Percentiles rank a stretch among this genome's conserved stretches.
Conservation (phyloP, 2,888 invertebrate species). For the Gymnoscelis rufifasciata region DNA sequence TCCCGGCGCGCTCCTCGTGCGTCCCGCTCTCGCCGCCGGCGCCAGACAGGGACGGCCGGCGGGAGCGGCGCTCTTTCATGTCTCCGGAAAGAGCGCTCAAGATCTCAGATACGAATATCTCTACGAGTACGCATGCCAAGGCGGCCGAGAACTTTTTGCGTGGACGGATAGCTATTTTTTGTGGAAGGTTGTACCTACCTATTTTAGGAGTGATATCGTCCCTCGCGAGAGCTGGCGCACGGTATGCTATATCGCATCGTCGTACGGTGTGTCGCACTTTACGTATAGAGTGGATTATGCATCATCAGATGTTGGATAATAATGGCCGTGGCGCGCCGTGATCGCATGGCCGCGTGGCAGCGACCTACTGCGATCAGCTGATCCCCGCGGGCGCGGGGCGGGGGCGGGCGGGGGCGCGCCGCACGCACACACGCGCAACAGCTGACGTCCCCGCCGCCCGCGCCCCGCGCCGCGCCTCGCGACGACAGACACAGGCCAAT, state of each 20-base stretch:
- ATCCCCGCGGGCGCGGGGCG: constrained; percentile 43
- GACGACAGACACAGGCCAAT: constrained; percentile 6
- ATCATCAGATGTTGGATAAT: constrained; percentile 18
- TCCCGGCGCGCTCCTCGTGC: constrained; percentile 31
- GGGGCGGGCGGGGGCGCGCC: constrained; percentile 38
- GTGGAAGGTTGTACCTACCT: neutral
- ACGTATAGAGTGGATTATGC: constrained; percentile 7
- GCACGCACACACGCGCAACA: constrained; percentile 37
- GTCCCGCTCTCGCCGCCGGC: constrained; percentile 23
- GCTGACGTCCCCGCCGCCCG: constrained; percentile 35
- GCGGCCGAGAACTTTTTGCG: constrained; percentile 21
- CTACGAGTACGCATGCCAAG: constrained; percentile 25
- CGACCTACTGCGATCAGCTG: constrained; percentile 71
- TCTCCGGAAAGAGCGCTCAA: constrained; percentile 57
- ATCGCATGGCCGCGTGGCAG: constrained; percentile 30
- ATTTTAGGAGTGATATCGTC: constrained; percentile 6
- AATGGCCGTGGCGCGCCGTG: constrained; percentile 8
- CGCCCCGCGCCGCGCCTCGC: neutral
- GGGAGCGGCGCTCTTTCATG: constrained; percentile 62
- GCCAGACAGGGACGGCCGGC: constrained; percentile 39
- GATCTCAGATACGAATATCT: constrained; percentile 56
- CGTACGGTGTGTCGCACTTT: neutral
- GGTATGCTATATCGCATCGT: neutral
- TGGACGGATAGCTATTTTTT: constrained; percentile 13
- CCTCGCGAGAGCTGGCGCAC: constrained; percentile 1